These are phyloP conservation scores for Ectemnius lituratus DNA, from an alignment of 2,888 invertebrate genomes.

Conservation along the genomic window DNA sequence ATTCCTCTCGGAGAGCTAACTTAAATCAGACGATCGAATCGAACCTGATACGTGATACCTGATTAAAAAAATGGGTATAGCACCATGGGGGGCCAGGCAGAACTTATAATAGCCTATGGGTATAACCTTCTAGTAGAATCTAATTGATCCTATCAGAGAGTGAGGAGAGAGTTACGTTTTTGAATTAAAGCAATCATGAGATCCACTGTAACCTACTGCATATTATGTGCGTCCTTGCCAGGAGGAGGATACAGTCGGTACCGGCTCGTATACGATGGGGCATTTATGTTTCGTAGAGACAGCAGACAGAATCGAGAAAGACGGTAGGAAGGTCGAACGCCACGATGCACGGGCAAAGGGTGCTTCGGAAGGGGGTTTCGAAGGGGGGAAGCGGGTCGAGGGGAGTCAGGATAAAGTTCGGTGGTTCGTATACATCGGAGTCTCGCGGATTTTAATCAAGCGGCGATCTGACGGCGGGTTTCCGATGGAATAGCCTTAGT, in stretches of 20 bases:
- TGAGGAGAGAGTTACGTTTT: conserved; percentile 21
- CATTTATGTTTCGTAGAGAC: conserved; percentile 52
- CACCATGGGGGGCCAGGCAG: conserved; percentile 65
- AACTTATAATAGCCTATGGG: conserved; percentile 64
- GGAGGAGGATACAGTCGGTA: conserved; percentile 11
- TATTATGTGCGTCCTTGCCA: conserved; percentile 7
- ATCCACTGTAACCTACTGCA: conserved; percentile 55
- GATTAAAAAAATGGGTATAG: conserved; percentile 26
- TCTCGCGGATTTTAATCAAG: conserved; percentile 77
- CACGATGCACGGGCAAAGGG: neutral
- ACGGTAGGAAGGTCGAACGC: neutral
- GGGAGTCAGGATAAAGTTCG: conserved; percentile 68
- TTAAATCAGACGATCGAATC: conserved; percentile 28
- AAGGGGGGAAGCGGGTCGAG: conserved; percentile 31
- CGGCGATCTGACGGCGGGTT: conserved; percentile 71
- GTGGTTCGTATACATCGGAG: conserved; percentile 72
- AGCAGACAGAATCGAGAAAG: neutral
- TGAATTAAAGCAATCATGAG: conserved; percentile 28
- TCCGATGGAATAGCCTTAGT: conserved; percentile 70
- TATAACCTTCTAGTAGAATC: conserved; percentile 69
- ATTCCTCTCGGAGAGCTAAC: conserved; percentile 16
- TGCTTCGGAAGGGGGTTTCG: conserved; percentile 9
- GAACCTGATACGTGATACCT: conserved; percentile 27
- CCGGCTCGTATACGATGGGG: conserved; percentile 27
- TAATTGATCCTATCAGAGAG: conserved; percentile 66